Evolutionary conservation across 2,797 vertebrate species (phyloP), one percentile per base, ranked within the genome.

Genomic region (Helarctos malayanus): DNA sequence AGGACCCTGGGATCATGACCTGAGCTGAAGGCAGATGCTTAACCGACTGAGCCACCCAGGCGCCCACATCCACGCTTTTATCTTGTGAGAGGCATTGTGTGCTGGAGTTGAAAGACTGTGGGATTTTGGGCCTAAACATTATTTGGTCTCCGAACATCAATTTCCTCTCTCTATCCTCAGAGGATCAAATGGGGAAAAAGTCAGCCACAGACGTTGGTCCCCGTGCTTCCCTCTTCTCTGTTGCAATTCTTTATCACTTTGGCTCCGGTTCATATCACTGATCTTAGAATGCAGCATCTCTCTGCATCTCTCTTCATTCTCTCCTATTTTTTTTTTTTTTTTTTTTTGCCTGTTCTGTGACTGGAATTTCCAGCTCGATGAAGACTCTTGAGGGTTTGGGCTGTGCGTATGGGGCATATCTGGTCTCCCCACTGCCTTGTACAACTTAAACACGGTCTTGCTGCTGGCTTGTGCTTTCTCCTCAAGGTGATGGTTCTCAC

Each of bases 381-480:
- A 27, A 71, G 57, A 80, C 47, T 16, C 32, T 49, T 45, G 27
- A 41, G 35, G 7, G 3, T 7, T 1, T 2, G 25, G 21, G 21
- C 2, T 29, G 5, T 6, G 9, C 54, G 23, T 23, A 5, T 14
- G 38, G 71, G 25, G 8, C 15, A 47, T 2, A 52, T 32, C 18
- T 15, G 27, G 2, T 16, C 18, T 65, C 13, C 0, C 5, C 14
- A n/a, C 5, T n/a, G 9, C 15, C 15, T 63, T n/a, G 21, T 35
- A 13, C 3, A 32, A 3, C 11, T 0, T 1, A 2, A 18, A 6
- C 38, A 5, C 21, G 7, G 3, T 47, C 15, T 65, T n/a, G n/a
- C 41, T 78, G 19, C 29, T 13, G 13, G 3, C 21, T 87, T 27
- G 6, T 27, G 78, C 3, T 73, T 76, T 56, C 29, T 81, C 23